These are phyloP conservation scores for Caenorhabditis brenneri DNA, from an alignment of 1,140 invertebrate genomes.

Conservation along the genomic window DNA sequence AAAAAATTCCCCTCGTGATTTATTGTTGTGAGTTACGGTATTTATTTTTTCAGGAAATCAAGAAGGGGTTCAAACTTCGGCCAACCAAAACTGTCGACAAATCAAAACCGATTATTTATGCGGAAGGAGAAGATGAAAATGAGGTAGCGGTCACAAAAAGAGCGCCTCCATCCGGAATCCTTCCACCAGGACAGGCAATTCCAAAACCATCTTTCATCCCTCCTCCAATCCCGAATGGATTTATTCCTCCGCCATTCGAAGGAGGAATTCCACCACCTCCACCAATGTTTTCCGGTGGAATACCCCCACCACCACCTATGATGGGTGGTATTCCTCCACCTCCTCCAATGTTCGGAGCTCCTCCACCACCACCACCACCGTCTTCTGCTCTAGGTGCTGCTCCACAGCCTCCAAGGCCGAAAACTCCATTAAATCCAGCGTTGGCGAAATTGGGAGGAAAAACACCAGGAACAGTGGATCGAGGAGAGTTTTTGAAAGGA, in stretches of 20 bases:
- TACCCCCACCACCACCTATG: slow-evolving; percentile 42
- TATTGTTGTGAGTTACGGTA: background rate
- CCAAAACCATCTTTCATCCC: slow-evolving; percentile 38
- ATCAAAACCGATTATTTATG: slow-evolving; percentile 48
- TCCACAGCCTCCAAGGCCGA: background rate
- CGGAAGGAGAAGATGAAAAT: slow-evolving; percentile 43
- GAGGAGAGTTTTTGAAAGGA: slow-evolving; percentile 29
- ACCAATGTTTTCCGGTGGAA: slow-evolving; percentile 19
- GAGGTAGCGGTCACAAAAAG: slow-evolving; percentile 23
- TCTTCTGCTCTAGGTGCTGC: background rate
- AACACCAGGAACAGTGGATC: slow-evolving; percentile 13
- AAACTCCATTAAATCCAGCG: slow-evolving; percentile 34
- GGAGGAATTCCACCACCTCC: slow-evolving; percentile 15
- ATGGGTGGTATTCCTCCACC: background rate
- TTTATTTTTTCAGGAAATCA: slow-evolving; percentile 50
- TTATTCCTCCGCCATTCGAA: background rate
- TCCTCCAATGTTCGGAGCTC: slow-evolving; percentile 18
- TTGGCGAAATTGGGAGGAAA: slow-evolving; percentile 39
- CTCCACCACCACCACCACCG: slow-evolving; percentile 1
- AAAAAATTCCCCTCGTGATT: background rate
- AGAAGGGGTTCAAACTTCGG: slow-evolving; percentile 51
- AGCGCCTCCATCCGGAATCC: slow-evolving; percentile 27
- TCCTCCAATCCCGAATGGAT: slow-evolving; percentile 42
- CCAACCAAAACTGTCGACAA: slow-evolving; percentile 54
- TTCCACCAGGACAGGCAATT: slow-evolving; percentile 30